Percentiles rank a stretch among this genome's conserved stretches.
phyloP scores from a whole-genome alignment of 2,797 vertebrate genomes.

The Enteromius paludinosus region DNA sequence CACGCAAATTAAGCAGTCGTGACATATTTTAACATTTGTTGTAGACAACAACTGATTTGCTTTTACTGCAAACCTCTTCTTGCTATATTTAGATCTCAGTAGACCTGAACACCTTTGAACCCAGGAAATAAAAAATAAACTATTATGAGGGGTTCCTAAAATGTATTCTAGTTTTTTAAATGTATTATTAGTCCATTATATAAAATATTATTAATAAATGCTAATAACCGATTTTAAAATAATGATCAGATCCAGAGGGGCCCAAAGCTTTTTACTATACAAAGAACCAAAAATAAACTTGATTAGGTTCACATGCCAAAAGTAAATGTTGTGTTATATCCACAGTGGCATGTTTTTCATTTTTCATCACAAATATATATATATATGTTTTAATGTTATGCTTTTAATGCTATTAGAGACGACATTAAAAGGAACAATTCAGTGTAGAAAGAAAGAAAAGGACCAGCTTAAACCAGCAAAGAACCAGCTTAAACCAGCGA shows the following conservation, averaged over 20 bases:
- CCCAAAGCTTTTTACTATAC: background rate
- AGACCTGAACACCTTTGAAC: conserved; percentile 1
- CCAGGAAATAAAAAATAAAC: background rate
- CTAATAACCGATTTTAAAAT: background rate
- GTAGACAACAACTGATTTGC: background rate
- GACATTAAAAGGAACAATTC: too few species aligned
- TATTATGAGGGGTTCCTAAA: background rate
- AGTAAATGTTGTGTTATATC: too few species aligned
- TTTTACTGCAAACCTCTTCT: background rate
- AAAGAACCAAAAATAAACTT: too few species aligned
- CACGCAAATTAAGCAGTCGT: conserved; percentile 42
- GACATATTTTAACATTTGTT: conserved; percentile 28
- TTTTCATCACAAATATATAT: too few species aligned
- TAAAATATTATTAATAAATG: background rate
- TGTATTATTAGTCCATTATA: background rate
- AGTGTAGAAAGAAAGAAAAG: too few species aligned
- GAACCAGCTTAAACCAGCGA: too few species aligned
- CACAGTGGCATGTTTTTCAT: too few species aligned
- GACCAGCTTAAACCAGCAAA: too few species aligned
- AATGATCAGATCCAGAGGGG: background rate
- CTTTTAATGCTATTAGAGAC: too few species aligned
- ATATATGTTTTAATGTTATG: too few species aligned
- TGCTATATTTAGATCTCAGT: conserved; percentile 9
- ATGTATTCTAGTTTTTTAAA: background rate
- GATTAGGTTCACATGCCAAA: too few species aligned